These are phyloP conservation scores for Schmidtea mediterranea DNA, from an alignment of 1,140 invertebrate species.

Conservation along the genomic window DNA sequence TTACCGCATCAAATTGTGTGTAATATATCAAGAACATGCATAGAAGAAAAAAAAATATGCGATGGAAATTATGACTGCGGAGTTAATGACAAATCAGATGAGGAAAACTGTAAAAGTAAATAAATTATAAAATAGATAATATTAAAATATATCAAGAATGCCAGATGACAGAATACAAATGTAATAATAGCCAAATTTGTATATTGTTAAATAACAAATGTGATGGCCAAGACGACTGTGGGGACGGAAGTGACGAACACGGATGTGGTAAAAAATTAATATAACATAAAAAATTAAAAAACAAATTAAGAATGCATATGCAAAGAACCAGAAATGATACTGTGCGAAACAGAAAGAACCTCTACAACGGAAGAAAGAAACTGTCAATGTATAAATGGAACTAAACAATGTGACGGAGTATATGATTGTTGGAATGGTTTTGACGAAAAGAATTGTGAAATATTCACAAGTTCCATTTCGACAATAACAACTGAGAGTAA, in stretches of 20 bases:
- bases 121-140: neutral
- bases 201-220: neutral
- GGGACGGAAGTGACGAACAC: neutral
- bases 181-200: neutral
- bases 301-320: too few species aligned
- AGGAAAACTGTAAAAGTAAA: neutral
- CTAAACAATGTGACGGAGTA: too few species aligned
- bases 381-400: too few species aligned
- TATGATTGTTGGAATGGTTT: too few species aligned
- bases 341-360: too few species aligned
- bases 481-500: too few species aligned
- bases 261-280: neutral
- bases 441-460: too few species aligned
- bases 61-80: neutral
- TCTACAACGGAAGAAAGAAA: too few species aligned
- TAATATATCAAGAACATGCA: neutral
- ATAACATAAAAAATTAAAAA: neutral
- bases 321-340: too few species aligned
- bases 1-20: neutral
- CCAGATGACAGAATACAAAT: neutral
- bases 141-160: neutral
- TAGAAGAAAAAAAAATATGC: neutral
- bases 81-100: neutral
- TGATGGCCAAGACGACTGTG: slow-evolving; percentile 1
- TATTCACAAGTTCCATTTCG: too few species aligned